phyloP scores from a whole-genome alignment of 2,113 vertebrate genomes.

The Nannobrachium achirus region DNA sequence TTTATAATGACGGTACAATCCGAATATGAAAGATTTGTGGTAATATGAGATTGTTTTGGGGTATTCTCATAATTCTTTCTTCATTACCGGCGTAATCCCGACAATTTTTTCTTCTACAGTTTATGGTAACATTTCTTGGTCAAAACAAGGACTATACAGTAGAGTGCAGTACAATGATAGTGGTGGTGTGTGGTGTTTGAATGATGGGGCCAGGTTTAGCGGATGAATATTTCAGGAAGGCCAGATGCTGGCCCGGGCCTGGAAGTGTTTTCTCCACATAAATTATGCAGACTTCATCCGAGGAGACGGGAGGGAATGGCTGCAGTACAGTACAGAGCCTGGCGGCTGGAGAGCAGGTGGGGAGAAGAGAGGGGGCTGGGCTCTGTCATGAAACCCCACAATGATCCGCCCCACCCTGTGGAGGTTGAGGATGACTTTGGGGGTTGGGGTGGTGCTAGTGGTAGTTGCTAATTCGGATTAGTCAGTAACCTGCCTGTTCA shows the following conservation, averaged over 20 bases:
- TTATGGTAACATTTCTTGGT: too few relatives aligned
- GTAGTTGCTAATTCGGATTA: not conserved
- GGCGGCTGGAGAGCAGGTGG: constrained; percentile 59
- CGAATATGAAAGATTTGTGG: not conserved
- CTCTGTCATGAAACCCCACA: constrained; percentile 64
- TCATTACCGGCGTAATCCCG: too few relatives aligned
- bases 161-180: constrained; percentile 20
- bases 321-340: constrained; percentile 51
- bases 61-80: not conserved
- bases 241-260: constrained; percentile 78
- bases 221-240: constrained; percentile 79
- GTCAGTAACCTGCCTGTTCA: not conserved
- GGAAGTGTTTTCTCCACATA: constrained; percentile 77
- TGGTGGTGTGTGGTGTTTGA: constrained; percentile 56
- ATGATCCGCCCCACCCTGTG: constrained; percentile 35
- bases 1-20: not conserved
- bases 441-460: constrained; percentile 24
- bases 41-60: constrained; percentile 12
- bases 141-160: too few relatives aligned
- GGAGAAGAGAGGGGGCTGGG: constrained; percentile 5
- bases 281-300: constrained; percentile 76
- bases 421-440: constrained; percentile 40
- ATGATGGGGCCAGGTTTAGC: constrained; percentile 56
- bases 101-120: too few relatives aligned
- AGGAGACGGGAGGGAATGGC: constrained; percentile 62